Base-by-base conservation (phyloP, 2,113 vertebrate species). In the Zosterops hypoxanthus region DNA sequence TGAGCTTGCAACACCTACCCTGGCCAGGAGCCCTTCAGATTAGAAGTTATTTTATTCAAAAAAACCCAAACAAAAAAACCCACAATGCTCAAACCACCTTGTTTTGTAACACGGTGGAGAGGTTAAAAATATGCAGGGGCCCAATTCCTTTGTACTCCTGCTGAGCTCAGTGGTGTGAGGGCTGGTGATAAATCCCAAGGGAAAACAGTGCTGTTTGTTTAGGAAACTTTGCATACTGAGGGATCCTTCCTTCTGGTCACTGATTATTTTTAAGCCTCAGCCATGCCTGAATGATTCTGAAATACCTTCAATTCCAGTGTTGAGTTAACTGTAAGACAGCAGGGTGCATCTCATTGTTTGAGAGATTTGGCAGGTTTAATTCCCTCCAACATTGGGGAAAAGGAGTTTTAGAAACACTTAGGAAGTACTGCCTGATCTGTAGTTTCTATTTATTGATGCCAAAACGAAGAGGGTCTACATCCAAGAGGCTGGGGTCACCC, bases 191-290 rank as follows among this genome's bases (percentile, higher is more conserved):
- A 81, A 93, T 52, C 31, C 68, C 71, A 41, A 1, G 5, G 55
- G 56, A 73, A 75, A 65, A 8, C 66, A 53, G 46, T 3, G 42
- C 68, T 80, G 66, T 36, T 84, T 68, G 36, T 52, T 72, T n/a
- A 80, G 70, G 86, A 95, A 90, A 90, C 42, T 91, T 28, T 17
- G 63, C 47, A 34, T 15, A 12, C 44, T 4, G 22, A 52, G 28
- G 65, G 57, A 82, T 57, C 73, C 52, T 93, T 91, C 86, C 83
- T 88, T 94, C 81, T 75, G 81, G 57, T 49, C 89, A 95, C 29
- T 4, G 11, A 88, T n/a, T 57, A 64, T 86, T 86, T 93, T 80
- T 66, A 88, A 81, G 88, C 47, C 55, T 77, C 68, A 78, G 22
- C 36, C 64, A 88, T 0, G 4, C 68, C 44, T 93, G 85, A 29